Evolutionary conservation across 2,113 vertebrate genomes (phyloP).

Genomic region (Ctenodactylus gundi): DNA sequence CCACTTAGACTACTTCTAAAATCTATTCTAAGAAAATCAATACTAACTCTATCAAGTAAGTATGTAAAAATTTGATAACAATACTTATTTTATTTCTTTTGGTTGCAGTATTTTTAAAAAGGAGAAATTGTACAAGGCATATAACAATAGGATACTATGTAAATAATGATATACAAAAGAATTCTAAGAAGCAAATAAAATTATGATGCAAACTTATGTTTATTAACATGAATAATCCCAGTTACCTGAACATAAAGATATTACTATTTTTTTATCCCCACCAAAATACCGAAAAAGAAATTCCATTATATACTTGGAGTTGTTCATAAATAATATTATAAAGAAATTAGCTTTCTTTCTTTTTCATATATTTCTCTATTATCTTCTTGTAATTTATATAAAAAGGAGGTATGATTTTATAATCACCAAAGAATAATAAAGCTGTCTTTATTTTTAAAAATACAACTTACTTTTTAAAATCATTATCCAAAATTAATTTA

Average conservation of each 20-base stretch:
- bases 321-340: neutral
- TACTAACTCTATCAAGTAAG: neutral
- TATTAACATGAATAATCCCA: neutral
- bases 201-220: neutral
- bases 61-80: neutral
- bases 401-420: neutral
- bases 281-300: neutral
- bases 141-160: neutral
- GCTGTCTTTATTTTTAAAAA: neutral
- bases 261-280: neutral
- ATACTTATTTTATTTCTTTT: neutral
- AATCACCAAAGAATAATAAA: neutral
- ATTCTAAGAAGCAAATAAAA: constrained; percentile 3
- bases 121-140: neutral
- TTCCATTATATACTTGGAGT: neutral
- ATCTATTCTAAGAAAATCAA: constrained; percentile 16
- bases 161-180: neutral
- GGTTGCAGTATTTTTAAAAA: neutral
- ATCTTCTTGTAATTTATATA: neutral
- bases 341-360: neutral
- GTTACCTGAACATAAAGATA: neutral
- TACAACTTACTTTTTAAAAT: neutral
- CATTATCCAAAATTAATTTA: neutral
- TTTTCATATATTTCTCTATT: neutral
- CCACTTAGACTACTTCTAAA: neutral